These are phyloP conservation scores for Thripadectes ignobilis DNA, from an alignment of 2,797 vertebrate genomes.

Conservation along the genomic window DNA sequence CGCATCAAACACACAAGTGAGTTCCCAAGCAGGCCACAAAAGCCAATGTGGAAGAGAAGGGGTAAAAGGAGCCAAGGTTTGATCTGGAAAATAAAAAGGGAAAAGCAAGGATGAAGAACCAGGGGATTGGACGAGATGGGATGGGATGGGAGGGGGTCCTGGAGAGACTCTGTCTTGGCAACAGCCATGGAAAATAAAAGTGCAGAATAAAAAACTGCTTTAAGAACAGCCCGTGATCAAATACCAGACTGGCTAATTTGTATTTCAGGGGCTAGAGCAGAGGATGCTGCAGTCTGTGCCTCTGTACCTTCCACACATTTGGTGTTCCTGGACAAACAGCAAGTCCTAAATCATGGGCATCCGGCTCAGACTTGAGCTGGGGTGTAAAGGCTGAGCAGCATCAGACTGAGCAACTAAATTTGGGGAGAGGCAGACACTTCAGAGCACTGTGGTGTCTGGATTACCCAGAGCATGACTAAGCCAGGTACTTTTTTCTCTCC, in stretches of 20 bases:
- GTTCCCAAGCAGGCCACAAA: constrained; percentile 51
- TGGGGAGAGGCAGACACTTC: constrained; percentile 18
- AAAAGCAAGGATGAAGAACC: constrained; percentile 52
- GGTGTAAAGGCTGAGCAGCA: constrained; percentile 42
- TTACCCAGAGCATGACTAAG: neutral
- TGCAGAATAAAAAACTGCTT: constrained; percentile 71
- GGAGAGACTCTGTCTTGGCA: constrained; percentile 79
- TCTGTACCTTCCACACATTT: constrained; percentile 67
- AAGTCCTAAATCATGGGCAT: constrained; percentile 62
- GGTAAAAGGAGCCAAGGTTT: constrained; percentile 47
- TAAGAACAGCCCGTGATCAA: constrained; percentile 71
- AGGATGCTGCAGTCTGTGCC: constrained; percentile 71
- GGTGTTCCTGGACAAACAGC: constrained; percentile 56
- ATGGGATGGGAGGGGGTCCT: constrained; percentile 73
- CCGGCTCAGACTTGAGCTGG: constrained; percentile 37
- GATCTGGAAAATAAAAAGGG: constrained; percentile 66
- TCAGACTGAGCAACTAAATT: constrained; percentile 18
- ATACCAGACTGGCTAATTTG: constrained; percentile 77
- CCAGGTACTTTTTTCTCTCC: constrained; percentile 17
- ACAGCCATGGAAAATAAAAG: constrained; percentile 79
- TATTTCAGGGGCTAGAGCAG: constrained; percentile 74
- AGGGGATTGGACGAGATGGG: constrained; percentile 45
- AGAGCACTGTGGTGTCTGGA: constrained; percentile 44
- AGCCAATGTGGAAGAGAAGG: constrained; percentile 47
- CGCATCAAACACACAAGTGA: constrained; percentile 2